A percentile compares a stretch with the other conserved stretches of the same genome.
These are phyloP conservation scores for Taeniopygia guttata DNA, from an alignment of 2,797 vertebrate species.

Conservation along the genomic window DNA sequence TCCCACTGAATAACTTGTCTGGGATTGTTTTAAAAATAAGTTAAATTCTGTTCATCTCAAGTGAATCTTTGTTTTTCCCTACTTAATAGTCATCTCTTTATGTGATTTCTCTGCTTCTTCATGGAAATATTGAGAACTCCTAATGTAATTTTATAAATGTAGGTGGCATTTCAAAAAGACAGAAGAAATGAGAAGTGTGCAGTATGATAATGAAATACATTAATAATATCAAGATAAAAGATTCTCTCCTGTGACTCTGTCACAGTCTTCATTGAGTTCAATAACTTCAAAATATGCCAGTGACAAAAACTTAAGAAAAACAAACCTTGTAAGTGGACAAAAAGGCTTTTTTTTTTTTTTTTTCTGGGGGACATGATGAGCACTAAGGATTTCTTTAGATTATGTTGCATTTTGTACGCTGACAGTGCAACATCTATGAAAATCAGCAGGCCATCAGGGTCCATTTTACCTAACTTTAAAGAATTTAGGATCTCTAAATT, in stretches of 20 bases:
- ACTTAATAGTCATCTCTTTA: slow-evolving; percentile 7
- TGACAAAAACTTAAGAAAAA: background rate
- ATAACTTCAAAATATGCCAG: background rate
- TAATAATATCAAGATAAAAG: background rate
- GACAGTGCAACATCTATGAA: background rate
- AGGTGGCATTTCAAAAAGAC: slow-evolving; percentile 54
- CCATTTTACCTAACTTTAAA: background rate
- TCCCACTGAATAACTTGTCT: background rate
- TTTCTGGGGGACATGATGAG: background rate
- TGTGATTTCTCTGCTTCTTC: background rate
- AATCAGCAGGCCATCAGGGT: background rate
- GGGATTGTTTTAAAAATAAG: slow-evolving; percentile 18
- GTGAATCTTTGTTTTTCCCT: slow-evolving; percentile 17
- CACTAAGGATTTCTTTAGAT: background rate
- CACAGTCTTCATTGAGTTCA: background rate
- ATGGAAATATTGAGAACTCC: slow-evolving; percentile 34
- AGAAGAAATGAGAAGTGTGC: slow-evolving; percentile 4
- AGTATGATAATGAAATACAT: slow-evolving; percentile 21
- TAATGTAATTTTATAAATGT: slow-evolving; percentile 39
- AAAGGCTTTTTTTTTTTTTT: background rate
- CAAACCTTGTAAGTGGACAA: background rate
- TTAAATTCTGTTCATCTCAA: background rate
- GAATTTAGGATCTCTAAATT: background rate
- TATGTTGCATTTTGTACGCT: background rate
- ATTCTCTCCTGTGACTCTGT: background rate